Evolutionary conservation across 2,113 vertebrate genomes (phyloP).

Genomic region (Lophotis ruficrista): DNA sequence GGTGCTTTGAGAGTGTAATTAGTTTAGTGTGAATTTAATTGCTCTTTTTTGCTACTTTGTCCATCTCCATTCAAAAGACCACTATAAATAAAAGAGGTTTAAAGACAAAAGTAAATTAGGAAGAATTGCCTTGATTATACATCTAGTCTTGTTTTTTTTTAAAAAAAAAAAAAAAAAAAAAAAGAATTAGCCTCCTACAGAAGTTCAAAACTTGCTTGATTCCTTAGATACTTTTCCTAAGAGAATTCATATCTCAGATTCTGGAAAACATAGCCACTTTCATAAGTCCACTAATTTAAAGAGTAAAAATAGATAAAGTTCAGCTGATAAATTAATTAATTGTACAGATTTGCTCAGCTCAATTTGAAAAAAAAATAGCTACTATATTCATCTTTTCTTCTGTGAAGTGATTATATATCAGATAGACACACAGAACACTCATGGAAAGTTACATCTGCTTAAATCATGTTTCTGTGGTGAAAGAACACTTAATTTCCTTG

Average conservation of each 20-base stretch:
- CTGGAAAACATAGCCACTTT: not conserved
- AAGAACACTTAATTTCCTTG: not conserved
- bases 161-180: not conserved
- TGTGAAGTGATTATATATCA: not conserved
- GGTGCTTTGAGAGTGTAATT: not conserved
- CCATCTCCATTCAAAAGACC: not conserved
- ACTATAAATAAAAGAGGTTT: not conserved
- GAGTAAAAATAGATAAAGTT: not conserved
- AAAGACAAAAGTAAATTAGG: not conserved
- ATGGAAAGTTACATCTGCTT: not conserved
- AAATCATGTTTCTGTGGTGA: not conserved
- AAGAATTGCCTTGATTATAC: not conserved
- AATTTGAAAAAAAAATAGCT: not conserved
- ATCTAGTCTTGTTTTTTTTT: not conserved
- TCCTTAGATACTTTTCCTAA: not conserved
- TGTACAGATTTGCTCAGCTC: not conserved
- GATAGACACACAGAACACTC: not conserved
- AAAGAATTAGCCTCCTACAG: not conserved
- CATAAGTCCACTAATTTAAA: not conserved
- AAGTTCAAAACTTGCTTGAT: not conserved
- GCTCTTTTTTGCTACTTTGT: not conserved
- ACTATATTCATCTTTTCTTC: not conserved
- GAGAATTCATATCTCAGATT: not conserved
- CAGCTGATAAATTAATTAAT: not conserved
- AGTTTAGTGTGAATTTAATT: not conserved